Conservation (phyloP, 2,113 vertebrate genomes). For the Fulica atra region DNA sequence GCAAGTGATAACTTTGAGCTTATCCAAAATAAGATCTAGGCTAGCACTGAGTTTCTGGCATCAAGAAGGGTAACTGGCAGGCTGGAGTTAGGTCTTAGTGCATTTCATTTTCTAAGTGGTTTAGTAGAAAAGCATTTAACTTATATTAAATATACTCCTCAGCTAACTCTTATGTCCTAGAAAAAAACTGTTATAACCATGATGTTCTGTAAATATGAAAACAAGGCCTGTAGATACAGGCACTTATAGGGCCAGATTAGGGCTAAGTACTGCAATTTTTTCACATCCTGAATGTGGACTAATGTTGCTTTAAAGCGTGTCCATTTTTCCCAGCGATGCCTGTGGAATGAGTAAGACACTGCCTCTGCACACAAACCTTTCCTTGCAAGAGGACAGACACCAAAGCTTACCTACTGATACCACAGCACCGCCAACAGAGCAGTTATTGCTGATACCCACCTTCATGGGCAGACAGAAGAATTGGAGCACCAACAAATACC, state of each 20-base stretch:
- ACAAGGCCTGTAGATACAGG: not conserved
- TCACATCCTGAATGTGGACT: not conserved
- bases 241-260: not conserved
- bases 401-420: not conserved
- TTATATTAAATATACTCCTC: not conserved
- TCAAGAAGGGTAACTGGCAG: not conserved
- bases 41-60: not conserved
- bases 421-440: not conserved
- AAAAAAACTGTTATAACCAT: not conserved
- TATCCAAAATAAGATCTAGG: not conserved
- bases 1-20: not conserved
- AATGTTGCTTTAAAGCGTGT: not conserved
- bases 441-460: not conserved
- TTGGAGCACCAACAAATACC: not conserved
- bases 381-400: not conserved
- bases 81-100: not conserved
- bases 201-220: not conserved
- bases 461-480: rapidly evolving
- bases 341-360: not conserved
- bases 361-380: not conserved
- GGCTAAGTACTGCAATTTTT: not conserved
- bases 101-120: not conserved
- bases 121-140: not conserved
- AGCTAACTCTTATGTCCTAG: not conserved
- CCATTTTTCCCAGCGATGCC: not conserved